Base-by-base conservation (phyloP, 2,113 vertebrate genomes). In the Paradoxurus hermaphroditus region DNA sequence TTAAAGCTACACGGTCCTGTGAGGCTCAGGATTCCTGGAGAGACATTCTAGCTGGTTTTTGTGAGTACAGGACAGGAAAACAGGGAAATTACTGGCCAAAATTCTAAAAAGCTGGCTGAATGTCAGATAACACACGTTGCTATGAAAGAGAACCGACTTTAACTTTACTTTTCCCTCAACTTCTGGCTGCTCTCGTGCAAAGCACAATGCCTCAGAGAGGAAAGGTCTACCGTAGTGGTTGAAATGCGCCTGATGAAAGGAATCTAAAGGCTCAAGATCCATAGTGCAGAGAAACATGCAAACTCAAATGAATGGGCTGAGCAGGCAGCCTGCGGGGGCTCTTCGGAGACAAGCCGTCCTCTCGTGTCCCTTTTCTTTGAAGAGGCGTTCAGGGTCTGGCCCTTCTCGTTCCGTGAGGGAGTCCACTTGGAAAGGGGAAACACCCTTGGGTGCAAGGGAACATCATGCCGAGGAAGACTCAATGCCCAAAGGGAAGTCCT, bases 81-180 rank as follows among this genome's bases (percentile, higher is more conserved):
- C 65, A 98, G 97, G 97, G 96, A 97, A 0, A 53, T 78, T 63
- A 92, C n/a, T 91, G 29, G 65, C 41, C 73, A 72, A 92, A 96
- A 93, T 41, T 63, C 94, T 19, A 83, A 86, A 44, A 98, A 97
- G 97, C 93, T 98, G 98, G 97, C 98, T 98, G 98, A 94, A 97
- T 97, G 98, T 98, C 98, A 96, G 97, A 98, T 41, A 98, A 97
- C 25, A 90, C 34, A 13, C 85, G 92, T 95, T 93, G 97, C 84
- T 98, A 98, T 98, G 98, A 98, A 97, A 97, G 99, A 99, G 99
- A 99, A 99, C 99, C 99, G 75, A 98, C 98, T 99, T 99, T 98
- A 98, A 99, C 98, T 98, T 98, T 18, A 87, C 98, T 99, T 98
- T 99, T 98, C 98, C 96, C 92, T 97, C 95, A 83, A 73, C 97